Evolutionary conservation across 2,888 invertebrate genomes (phyloP).

Genomic region (Lithophane leautieri): DNA sequence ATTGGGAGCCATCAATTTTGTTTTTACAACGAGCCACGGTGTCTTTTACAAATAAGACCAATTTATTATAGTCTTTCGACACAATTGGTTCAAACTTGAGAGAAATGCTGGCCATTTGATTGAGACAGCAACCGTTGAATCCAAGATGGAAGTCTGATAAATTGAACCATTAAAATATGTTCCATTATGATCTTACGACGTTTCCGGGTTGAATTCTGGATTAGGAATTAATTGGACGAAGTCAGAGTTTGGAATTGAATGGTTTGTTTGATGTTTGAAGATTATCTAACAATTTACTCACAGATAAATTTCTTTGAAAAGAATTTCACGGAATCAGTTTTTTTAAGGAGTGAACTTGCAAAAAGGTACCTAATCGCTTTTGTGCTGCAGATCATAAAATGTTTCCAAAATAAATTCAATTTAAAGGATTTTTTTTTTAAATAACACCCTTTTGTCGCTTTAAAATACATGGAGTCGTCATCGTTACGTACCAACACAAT

Average conservation of each 20-base stretch:
- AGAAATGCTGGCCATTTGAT: slow-evolving; percentile 66
- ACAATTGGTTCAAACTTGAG: slow-evolving; percentile 64
- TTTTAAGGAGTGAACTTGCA: neutral
- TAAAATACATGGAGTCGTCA: neutral
- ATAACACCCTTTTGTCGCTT: neutral
- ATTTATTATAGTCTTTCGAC: slow-evolving; percentile 64
- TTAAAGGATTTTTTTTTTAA: neutral
- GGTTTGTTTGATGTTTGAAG: slow-evolving; percentile 10
- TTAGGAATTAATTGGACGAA: slow-evolving; percentile 58
- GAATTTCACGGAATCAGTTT: neutral
- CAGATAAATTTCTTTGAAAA: neutral
- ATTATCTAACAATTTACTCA: slow-evolving; percentile 6
- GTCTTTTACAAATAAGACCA: slow-evolving; percentile 67
- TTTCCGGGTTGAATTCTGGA: slow-evolving; percentile 39
- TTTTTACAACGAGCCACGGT: slow-evolving; percentile 60
- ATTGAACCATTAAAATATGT: slow-evolving; percentile 67
- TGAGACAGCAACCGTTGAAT: slow-evolving; percentile 60
- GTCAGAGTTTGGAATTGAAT: slow-evolving; percentile 35
- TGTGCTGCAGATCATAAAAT: neutral
- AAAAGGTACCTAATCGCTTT: neutral
- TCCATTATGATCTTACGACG: slow-evolving; percentile 52
- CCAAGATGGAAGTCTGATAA: slow-evolving; percentile 57
- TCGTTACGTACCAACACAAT: neutral
- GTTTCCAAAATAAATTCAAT: neutral
- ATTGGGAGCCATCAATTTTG: slow-evolving; percentile 62